Evolutionary conservation across 2,888 invertebrate genomes (phyloP), one percentile per base, ranked within the genome.

Genomic region (Ephialtes manifestator): DNA sequence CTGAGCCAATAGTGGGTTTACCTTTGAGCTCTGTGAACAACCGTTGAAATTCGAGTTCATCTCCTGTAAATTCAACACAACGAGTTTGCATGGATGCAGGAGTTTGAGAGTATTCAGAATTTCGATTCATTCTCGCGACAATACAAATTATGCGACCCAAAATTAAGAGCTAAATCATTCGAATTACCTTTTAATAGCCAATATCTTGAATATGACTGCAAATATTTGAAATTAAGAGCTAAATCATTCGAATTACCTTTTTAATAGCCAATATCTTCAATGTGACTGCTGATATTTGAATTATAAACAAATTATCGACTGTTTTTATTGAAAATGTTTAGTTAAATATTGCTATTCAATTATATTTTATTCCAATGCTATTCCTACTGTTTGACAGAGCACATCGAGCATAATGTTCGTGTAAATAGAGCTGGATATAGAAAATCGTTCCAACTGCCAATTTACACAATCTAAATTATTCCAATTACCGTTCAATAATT

Each of bases 21-120:
- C 4, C n/a, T 60, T 60, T 60, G 31, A 31, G 31, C 60, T 60
- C 11, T 31, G 1, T 11, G 20, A 11, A 11, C 28, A 15, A 31
- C 31, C 15, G 31, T 31, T 31, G 13, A 15, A 31, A 0, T 31
- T 5, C 15, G 60, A n/a, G 11, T 60, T 31, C n/a, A 15, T 60
- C 60, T n/a, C n/a, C 31, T 60, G 60, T 60, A 60, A 60, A 60
- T 60, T 60, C 60, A 15, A 31, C 31, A 31, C 60, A 31, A 24
- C 11, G 2, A n/a, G 0, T 60, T 60, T 10, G 1, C 31, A 5
- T 4, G n/a, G 5, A 48, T 35, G 35, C n/a, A n/a, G 48, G 15
- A 46, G 15, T n/a, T 5, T n/a, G 15, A 4, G n/a, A n/a, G 4
- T 15, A 48, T 48, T n/a, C 48, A 13, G 13, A 15, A 48, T 15